Percentiles rank a stretch among this genome's conserved stretches.
These are phyloP conservation scores for Epinotia ramella DNA, from an alignment of 2,888 invertebrate species.

Conservation along the genomic window DNA sequence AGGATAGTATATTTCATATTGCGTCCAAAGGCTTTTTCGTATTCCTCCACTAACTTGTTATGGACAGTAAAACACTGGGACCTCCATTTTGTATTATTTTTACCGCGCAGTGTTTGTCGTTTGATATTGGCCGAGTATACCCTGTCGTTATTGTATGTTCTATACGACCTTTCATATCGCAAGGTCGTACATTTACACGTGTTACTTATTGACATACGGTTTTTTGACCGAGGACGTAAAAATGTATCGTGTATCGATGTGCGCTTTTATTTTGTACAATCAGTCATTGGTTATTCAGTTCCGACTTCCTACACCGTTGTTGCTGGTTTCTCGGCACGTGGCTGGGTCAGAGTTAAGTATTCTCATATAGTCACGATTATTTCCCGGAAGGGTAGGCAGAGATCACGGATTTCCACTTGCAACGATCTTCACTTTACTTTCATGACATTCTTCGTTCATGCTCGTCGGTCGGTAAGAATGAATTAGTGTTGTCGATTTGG, in stretches of 20 bases:
- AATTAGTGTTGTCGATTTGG: no score
- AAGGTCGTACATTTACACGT: neutral
- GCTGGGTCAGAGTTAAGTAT: neutral
- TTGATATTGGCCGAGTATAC: slow-evolving; percentile 29
- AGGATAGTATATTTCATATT: neutral
- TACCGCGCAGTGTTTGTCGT: slow-evolving; percentile 38
- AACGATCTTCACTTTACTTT: no score
- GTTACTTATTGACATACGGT: neutral
- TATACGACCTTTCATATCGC: neutral
- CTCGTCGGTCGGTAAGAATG: no score
- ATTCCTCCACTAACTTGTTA: slow-evolving; percentile 9
- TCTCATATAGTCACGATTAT: neutral
- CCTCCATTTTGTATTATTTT: slow-evolving; percentile 42
- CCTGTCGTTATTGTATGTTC: slow-evolving; percentile 27
- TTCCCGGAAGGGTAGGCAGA: no score
- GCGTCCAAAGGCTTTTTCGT: no score
- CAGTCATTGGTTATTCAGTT: slow-evolving; percentile 22
- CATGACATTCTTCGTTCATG: no score
- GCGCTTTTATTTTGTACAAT: slow-evolving; percentile 12
- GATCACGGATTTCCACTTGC: no score
- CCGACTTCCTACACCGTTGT: neutral
- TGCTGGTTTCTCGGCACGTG: neutral
- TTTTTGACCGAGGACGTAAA: neutral
- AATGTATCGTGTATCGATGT: slow-evolving; percentile 14
- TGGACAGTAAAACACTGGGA: slow-evolving; percentile 24